Evolutionary conservation across 1,140 invertebrate species (phyloP).

Genomic region (Hesperophylax magnus): DNA sequence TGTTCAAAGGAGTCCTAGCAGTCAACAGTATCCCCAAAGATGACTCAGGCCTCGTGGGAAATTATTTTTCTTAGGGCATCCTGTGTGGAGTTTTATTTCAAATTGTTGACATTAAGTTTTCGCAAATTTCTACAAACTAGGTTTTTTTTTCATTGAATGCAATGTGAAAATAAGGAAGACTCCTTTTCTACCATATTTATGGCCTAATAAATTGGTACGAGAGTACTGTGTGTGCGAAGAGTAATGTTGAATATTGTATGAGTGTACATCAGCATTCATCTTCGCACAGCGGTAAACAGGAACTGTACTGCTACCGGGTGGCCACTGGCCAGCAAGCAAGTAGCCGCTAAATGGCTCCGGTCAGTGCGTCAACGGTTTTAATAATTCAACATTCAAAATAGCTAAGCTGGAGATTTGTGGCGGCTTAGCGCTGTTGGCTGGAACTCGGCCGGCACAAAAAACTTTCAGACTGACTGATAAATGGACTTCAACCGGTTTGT

Average conservation of each 20-base stretch:
- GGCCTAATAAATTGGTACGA: no score
- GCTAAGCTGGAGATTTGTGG: slow-evolving; percentile 55
- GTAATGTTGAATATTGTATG: background rate
- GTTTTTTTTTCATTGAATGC: no score
- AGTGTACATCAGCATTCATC: background rate
- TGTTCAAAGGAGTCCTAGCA: no score
- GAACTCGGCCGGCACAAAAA: background rate
- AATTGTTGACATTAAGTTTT: no score
- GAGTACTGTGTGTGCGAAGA: background rate
- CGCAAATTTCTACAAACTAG: no score
- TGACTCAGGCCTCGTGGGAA: no score
- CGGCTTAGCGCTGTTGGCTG: slow-evolving; percentile 44
- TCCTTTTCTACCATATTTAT: no score
- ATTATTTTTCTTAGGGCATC: no score
- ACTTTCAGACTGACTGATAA: background rate
- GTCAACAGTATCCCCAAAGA: no score
- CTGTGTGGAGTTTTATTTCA: no score
- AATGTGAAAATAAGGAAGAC: no score
- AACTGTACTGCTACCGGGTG: background rate
- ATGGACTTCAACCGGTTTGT: no score
- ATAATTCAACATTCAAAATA: slow-evolving; percentile 55
- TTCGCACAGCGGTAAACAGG: background rate
- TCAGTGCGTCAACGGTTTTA: slow-evolving; percentile 50
- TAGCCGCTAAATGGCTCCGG: slow-evolving; percentile 40
- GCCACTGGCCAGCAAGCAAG: slow-evolving; percentile 5